Base-by-base conservation (phyloP, 2,888 invertebrate species). In the Dicyrtoma fusca region DNA sequence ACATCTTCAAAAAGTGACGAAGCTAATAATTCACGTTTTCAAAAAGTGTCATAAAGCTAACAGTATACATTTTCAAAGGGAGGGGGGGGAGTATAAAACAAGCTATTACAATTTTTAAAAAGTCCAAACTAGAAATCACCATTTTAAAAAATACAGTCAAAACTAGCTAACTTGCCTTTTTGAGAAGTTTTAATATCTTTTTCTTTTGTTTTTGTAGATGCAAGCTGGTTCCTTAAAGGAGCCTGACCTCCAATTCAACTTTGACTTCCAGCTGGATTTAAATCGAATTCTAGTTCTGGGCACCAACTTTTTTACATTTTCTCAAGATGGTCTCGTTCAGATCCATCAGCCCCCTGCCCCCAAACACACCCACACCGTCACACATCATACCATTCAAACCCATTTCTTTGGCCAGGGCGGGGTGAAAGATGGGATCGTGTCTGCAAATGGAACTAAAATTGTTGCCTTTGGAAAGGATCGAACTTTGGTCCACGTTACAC, bases 381-480 rank as follows among this genome's bases (percentile, higher is more conserved):
- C 42, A 1, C 49, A 59, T 5, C 19, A 59, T 49, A 21, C 47
- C 0, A 57, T 74, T 13, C 78, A 78, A 71, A 80, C 78, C 1
- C 80, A 80, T 64, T 74, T 68, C 44, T 74, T 63, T 23, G 72
- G 74, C 34, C 62, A 74, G 19, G 73, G 74, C 11, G 80, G 80
- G 0, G 71, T 80, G n/a, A 62, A 49, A 3, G 78, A 80, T 55
- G 80, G 77, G 17, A 59, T 77, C 17, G 73, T 80, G 2, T 76
- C 75, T 68, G 61, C 76, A 26, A 76, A 80, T 69, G 80, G 78
- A 3, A 72, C 75, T 23, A 76, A 76, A 68, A 61, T 77, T 1
- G 68, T 80, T 17, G 69, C 76, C 6, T 62, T 80, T 19, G 80
- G 80, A 0, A 55, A 74, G 49, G 78, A 80, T 69, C 72, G 72